Conservation (phyloP, 2,113 vertebrate species). For the Peromyscus leucopus region DNA sequence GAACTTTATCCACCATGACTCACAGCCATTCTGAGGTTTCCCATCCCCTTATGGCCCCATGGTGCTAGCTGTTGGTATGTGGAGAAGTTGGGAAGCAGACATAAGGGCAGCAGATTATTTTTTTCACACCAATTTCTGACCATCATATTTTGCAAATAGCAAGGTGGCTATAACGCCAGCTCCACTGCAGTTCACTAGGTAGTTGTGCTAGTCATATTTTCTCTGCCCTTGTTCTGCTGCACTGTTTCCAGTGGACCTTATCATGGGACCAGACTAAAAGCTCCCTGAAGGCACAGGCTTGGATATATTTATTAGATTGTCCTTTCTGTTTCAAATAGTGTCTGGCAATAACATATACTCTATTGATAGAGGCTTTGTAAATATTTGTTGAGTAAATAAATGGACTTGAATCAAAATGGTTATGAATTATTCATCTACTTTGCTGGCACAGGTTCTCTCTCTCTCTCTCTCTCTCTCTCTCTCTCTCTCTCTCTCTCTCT, state of each 20-base stretch:
- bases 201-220: neutral
- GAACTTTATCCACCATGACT: constrained; percentile 70
- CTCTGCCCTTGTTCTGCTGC: neutral
- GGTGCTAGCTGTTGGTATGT: neutral
- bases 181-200: neutral
- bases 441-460: neutral
- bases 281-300: neutral
- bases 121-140: neutral
- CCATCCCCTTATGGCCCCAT: neutral
- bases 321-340: neutral
- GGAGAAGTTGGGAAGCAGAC: constrained; percentile 9
- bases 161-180: neutral
- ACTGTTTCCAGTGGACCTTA: neutral
- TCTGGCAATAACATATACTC: rapidly evolving
- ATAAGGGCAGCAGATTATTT: neutral
- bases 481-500: too few species aligned
- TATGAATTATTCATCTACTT: constrained; percentile 42
- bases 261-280: neutral
- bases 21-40: constrained; percentile 48
- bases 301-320: too few species aligned
- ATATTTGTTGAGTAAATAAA: constrained; percentile 27
- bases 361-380: neutral
- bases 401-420: neutral
- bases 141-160: neutral
- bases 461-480: neutral